phyloP scores from a whole-genome alignment of 2,888 invertebrate species.

The Apamea monoglypha region DNA sequence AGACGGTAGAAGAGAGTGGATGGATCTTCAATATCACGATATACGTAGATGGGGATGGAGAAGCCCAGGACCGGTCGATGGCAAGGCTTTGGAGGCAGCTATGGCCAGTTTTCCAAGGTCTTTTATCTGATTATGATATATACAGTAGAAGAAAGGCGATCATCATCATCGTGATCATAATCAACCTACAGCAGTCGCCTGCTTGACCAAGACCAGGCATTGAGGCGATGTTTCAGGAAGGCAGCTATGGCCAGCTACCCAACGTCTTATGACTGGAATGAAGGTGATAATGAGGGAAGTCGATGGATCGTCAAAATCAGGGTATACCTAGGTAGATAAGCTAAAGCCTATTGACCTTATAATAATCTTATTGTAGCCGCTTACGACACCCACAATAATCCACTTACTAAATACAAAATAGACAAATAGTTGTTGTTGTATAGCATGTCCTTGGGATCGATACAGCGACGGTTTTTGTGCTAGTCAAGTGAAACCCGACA shows the following conservation, averaged over 20 bases:
- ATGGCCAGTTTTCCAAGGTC: background rate
- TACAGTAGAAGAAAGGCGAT: background rate
- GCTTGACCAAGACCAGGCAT: background rate
- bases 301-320: background rate
- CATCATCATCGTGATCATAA: too few species aligned
- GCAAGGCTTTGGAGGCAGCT: background rate
- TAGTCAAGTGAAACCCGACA: slow-evolving; percentile 80
- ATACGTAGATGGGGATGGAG: background rate
- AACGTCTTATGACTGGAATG: background rate
- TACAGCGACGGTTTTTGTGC: slow-evolving; percentile 72
- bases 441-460: slow-evolving; percentile 76
- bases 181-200: background rate
- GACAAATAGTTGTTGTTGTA: slow-evolving; percentile 54
- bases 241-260: background rate
- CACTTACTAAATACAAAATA: slow-evolving; percentile 60
- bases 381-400: slow-evolving; percentile 44
- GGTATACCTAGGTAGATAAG: background rate
- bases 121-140: background rate
- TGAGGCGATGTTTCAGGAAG: background rate
- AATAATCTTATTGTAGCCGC: slow-evolving; percentile 27
- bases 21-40: background rate
- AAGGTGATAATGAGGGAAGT: background rate
- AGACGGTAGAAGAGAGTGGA: too few species aligned
- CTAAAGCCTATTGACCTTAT: slow-evolving; percentile 7
- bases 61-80: background rate